phyloP scores from a whole-genome alignment of 2,113 vertebrate genomes.

The Neopipo cinnamomea region DNA sequence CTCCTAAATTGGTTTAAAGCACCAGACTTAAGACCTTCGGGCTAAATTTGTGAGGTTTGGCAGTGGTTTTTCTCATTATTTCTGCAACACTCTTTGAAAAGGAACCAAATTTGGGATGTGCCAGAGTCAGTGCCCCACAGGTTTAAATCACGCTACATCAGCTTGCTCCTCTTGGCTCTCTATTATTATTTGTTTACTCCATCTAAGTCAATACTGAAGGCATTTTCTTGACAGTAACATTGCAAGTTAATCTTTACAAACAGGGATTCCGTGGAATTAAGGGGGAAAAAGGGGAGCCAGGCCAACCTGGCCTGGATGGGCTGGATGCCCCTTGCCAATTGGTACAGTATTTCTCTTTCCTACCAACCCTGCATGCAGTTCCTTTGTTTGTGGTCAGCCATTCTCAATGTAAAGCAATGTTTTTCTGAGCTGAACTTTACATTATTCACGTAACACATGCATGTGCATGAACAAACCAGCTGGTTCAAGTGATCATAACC shows the following conservation, averaged over 20 bases:
- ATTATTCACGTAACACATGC: conserved; percentile 56
- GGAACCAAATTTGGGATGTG: background rate
- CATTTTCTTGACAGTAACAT: conserved; percentile 86
- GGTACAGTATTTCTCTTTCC: conserved; percentile 99
- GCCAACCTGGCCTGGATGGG: conserved; percentile 99
- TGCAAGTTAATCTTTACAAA: conserved; percentile 98
- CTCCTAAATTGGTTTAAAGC: background rate
- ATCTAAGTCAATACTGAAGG: conserved; percentile 59
- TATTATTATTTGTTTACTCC: conserved; percentile 56
- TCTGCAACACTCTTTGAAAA: background rate
- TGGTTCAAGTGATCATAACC: conserved; percentile 33
- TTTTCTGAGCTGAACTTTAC: conserved; percentile 67
- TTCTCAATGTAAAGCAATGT: conserved; percentile 70
- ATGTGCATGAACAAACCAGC: conserved; percentile 73
- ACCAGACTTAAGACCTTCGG: background rate
- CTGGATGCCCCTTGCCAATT: conserved; percentile 99
- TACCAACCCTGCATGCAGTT: conserved; percentile 88
- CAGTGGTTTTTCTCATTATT: background rate
- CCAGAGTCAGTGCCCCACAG: background rate
- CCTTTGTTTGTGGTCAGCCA: conserved; percentile 68
- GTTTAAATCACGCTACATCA: background rate
- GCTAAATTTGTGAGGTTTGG: background rate
- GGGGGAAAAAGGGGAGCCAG: conserved; percentile 99
- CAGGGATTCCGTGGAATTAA: conserved; percentile 99
- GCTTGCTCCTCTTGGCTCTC: conserved; percentile 76